These are phyloP conservation scores for Bungarus multicinctus DNA, from an alignment of 2,113 vertebrate genomes.

Conservation along the genomic window DNA sequence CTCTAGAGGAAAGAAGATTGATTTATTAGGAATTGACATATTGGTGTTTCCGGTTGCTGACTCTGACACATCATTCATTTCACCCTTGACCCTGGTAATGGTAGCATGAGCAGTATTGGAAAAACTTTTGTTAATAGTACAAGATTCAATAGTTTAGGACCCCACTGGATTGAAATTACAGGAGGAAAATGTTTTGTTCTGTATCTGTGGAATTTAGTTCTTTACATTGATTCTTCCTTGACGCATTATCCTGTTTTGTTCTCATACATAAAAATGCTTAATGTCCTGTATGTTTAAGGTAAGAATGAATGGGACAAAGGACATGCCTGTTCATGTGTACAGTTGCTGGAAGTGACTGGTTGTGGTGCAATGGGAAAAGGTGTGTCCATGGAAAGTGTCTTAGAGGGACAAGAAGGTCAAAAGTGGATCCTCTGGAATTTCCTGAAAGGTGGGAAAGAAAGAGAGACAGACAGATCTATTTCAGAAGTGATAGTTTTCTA, in stretches of 20 bases:
- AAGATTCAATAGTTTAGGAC: neutral
- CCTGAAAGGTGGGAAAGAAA: neutral
- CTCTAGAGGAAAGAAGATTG: too few relatives aligned
- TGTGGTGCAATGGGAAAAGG: constrained; percentile 18
- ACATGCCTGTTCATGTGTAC: constrained; percentile 9
- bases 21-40: too few relatives aligned
- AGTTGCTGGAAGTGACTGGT: constrained; percentile 21
- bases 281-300: neutral
- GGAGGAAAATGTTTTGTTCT: neutral
- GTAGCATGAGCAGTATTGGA: neutral
- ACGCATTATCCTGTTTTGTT: neutral
- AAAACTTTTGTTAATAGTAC: neutral
- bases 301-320: neutral
- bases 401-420: neutral
- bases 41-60: too few relatives aligned
- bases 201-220: neutral
- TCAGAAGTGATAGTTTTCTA: neutral
- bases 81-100: neutral
- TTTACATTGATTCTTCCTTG: neutral
- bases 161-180: neutral
- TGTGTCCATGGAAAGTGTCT: constrained; percentile 7
- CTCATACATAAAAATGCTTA: neutral
- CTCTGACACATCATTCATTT: too few relatives aligned
- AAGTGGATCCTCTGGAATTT: neutral
- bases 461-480: neutral